A percentile compares a stretch with the other conserved stretches of the same genome.
Conservation (phyloP, 2,113 vertebrate genomes). For the Jaculus jaculus region DNA sequence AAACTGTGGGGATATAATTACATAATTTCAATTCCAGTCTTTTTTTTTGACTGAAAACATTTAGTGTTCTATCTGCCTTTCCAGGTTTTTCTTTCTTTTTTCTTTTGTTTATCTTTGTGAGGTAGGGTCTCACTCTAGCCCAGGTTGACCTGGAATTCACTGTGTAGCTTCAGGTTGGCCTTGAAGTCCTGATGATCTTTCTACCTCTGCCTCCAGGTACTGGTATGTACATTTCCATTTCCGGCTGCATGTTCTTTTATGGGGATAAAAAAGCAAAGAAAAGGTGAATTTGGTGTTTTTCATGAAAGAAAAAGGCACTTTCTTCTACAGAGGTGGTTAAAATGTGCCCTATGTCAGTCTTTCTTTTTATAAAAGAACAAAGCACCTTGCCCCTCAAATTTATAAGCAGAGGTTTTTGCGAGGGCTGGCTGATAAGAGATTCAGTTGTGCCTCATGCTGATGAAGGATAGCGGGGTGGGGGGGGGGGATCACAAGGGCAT, state of each 20-base stretch:
- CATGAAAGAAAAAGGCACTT: background rate
- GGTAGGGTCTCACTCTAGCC: too few species aligned
- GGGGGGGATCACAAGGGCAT: background rate
- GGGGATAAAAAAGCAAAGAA: background rate
- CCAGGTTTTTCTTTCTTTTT: too few species aligned
- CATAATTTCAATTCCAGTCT: background rate
- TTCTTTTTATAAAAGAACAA: conserved; percentile 22
- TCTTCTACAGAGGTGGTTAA: background rate
- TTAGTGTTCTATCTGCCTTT: background rate
- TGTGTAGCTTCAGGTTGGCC: too few species aligned
- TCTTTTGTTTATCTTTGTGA: too few species aligned
- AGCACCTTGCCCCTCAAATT: background rate
- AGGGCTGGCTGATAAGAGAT: background rate
- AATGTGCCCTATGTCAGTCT: background rate
- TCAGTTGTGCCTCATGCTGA: background rate
- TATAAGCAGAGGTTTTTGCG: background rate
- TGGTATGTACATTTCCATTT: too few species aligned
- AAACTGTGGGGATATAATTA: background rate
- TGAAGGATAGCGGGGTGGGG: background rate
- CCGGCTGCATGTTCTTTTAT: background rate
- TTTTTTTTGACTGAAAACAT: background rate
- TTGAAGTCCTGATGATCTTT: too few species aligned
- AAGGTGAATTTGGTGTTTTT: background rate
- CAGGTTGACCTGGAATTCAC: too few species aligned
- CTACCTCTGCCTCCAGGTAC: too few species aligned